Conservation (phyloP, 2,888 invertebrate genomes). For the Clistopyga incitator region DNA sequence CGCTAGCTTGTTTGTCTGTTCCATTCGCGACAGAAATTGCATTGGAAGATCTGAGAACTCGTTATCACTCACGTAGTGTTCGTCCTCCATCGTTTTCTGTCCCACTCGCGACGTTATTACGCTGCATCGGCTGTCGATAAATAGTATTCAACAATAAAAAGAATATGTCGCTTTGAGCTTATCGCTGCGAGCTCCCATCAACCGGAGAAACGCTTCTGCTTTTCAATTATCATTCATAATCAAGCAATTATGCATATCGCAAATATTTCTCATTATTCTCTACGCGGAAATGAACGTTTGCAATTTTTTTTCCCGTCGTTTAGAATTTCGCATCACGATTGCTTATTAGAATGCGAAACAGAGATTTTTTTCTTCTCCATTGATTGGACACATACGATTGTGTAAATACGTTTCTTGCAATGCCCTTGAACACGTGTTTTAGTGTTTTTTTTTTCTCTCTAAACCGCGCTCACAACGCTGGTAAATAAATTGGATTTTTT, state of each 20-base stretch:
- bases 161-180: background rate
- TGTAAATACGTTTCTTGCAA: background rate
- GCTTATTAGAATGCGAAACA: background rate
- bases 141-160: constrained; percentile 38
- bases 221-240: constrained; percentile 44
- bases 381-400: background rate
- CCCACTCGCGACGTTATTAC: constrained; percentile 6
- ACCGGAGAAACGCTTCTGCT: background rate
- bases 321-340: background rate
- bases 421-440: background rate
- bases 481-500: constrained; percentile 31
- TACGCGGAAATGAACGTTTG: constrained; percentile 25
- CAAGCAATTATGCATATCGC: constrained; percentile 42
- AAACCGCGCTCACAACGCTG: background rate
- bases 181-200: constrained; percentile 21
- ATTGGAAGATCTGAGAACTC: constrained; percentile 49
- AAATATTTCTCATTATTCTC: constrained; percentile 43
- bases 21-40: constrained; percentile 26
- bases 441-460: background rate
- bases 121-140: constrained; percentile 30
- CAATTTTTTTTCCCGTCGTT: background rate
- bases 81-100: constrained; percentile 11
- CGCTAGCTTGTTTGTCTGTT: constrained; percentile 32
- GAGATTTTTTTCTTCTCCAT: background rate
- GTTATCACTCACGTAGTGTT: constrained; percentile 41